phyloP scores from a whole-genome alignment of 2,113 vertebrate genomes.

The Neoarius graeffei region DNA sequence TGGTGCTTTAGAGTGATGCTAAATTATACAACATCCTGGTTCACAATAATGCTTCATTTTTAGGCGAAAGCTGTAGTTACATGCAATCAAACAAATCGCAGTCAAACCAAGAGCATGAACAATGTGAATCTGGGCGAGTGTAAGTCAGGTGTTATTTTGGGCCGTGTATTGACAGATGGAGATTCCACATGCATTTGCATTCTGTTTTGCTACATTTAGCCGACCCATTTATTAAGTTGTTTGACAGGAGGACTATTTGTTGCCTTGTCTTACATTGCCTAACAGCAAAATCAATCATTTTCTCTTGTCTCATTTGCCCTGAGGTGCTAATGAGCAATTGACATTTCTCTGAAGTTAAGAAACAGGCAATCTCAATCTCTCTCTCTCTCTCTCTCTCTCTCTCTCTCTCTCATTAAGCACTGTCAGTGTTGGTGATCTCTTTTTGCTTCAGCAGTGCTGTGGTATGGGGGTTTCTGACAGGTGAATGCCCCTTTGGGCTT shows the following conservation, averaged over 20 bases:
- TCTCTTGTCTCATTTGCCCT: conserved; percentile 53
- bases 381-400: conserved; percentile 34
- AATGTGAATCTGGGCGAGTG: neutral
- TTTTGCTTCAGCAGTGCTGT: conserved; percentile 64
- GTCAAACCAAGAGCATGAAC: neutral
- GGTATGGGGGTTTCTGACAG: conserved; percentile 11
- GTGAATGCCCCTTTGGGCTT: conserved; percentile 22
- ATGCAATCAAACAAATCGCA: neutral
- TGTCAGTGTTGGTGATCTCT: conserved; percentile 71
- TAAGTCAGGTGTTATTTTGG: conserved; percentile 21
- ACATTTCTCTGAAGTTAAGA: conserved; percentile 59
- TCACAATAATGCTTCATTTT: neutral
- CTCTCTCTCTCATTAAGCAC: conserved; percentile 34
- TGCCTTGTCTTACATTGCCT: conserved; percentile 56
- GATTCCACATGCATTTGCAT: conserved; percentile 39
- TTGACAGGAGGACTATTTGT: conserved; percentile 54
- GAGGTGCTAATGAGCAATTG: conserved; percentile 61
- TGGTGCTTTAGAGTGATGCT: neutral
- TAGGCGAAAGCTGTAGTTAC: neutral
- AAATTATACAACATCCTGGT: neutral
- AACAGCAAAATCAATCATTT: conserved; percentile 59
- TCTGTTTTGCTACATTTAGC: conserved; percentile 40
- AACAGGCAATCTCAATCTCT: conserved; percentile 41
- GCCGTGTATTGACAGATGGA: conserved; percentile 21
- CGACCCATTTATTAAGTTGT: conserved; percentile 47